Conservation (phyloP, 37 sponge, comb jelly and placozoan species). For the Chondrilla cf. caribensis region DNA sequence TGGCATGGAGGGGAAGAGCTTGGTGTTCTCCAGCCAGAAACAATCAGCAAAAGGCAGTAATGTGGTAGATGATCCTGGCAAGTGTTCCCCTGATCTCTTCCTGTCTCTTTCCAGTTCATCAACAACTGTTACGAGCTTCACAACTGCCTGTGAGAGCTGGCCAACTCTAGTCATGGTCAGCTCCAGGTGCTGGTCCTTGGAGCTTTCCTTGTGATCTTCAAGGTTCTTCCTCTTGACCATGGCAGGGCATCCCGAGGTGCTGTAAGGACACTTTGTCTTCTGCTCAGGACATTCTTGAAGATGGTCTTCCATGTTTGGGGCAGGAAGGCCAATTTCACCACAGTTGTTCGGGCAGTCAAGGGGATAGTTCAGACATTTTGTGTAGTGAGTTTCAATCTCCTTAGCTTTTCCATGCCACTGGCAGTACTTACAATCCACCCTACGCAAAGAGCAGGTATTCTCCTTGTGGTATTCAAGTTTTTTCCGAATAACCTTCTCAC, state of each 20-base stretch:
- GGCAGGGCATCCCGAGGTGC: neutral
- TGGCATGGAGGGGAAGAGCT: neutral
- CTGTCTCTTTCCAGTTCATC: neutral
- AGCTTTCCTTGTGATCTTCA: neutral
- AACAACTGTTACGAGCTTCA: neutral
- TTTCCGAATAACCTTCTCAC: neutral
- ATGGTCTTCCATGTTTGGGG: neutral
- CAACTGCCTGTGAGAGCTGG: neutral
- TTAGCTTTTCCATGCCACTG: neutral
- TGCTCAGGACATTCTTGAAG: neutral
- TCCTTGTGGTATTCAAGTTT: neutral
- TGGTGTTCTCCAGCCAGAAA: no score
- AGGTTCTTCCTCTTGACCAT: neutral
- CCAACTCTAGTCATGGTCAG: neutral
- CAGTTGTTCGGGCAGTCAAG: neutral
- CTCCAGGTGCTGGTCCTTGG: neutral
- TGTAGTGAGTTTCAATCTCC: neutral
- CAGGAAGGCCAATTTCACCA: neutral
- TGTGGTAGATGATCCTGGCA: no score
- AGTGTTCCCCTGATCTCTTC: no score
- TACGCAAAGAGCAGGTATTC: neutral
- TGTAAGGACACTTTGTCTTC: neutral
- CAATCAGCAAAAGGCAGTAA: no score
- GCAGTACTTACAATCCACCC: neutral
- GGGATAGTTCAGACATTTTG: neutral